Base-by-base conservation (phyloP, 2,797 vertebrate genomes). In the Buceros bicornis region DNA sequence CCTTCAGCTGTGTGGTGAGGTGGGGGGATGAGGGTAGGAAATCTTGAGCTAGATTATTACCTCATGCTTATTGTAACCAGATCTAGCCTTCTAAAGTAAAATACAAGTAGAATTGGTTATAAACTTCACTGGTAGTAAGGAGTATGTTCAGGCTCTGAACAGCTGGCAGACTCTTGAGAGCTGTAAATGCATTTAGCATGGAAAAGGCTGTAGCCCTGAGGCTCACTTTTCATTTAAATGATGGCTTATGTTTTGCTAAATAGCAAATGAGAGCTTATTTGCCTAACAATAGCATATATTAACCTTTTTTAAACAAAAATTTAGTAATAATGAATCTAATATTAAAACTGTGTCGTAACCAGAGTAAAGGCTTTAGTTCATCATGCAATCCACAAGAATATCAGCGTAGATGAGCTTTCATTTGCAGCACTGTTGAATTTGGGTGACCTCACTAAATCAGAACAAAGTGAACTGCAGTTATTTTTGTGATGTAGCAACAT, bases 401-500 rank as follows among this genome's bases (percentile, higher is more conserved):
- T 61, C 28, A 13, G 13, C 2, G 1, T 10, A 73, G 33, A 9
- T 54, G 14, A 57, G 26, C 13, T 81, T 71, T 25, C 3, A 8
- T 58, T 58, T 87, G 57, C 62, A 82, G 47, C 19, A 28, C 20
- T 33, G 9, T 10, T 81, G 65, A 19, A 6, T 76, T 79, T 79
- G 42, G 19, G 45, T 60, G 5, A n/a, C 66, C 47, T 90, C 35
- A 16, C 66, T 82, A 66, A 92, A 61, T 62, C 33, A 33, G 33
- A 33, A 33, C 33, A 33, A 33, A 33, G 33, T 33, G 33, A 88
- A 82, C 51, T 45, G 20, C 40, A 70, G 67, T 72, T 89, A 35
- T 42, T 95, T 89, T 83, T 77, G 60, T 86, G 84, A 37, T 89
- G 54, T 88, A 48, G 79, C 82, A 93, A 83, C 16, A 51, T 26